phyloP scores from a whole-genome alignment of 2,113 vertebrate species.

The Lanius collurio region DNA sequence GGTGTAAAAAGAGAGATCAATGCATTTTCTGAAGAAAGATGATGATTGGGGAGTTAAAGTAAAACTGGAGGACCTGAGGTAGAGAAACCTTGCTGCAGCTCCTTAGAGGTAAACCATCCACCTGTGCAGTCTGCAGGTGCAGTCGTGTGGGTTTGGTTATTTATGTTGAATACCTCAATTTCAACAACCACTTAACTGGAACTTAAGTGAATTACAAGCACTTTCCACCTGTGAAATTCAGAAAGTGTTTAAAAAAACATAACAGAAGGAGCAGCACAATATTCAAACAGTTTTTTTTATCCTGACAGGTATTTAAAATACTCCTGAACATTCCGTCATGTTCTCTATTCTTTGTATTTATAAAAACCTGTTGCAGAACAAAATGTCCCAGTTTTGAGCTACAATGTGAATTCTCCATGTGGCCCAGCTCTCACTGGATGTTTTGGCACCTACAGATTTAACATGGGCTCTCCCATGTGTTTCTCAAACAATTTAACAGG shows the following conservation, averaged over 20 bases:
- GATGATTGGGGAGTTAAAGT: neutral
- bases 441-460: neutral
- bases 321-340: neutral
- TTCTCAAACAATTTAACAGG: accelerated
- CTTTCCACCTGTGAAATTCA: neutral
- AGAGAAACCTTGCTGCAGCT: neutral
- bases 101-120: neutral
- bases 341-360: neutral
- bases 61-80: neutral
- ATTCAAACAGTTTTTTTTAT: neutral
- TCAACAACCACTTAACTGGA: neutral
- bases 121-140: neutral
- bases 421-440: neutral
- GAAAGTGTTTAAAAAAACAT: neutral
- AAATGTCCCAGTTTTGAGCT: neutral
- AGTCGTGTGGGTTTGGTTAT: neutral
- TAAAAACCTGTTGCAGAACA: neutral
- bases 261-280: neutral
- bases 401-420: neutral
- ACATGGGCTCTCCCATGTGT: accelerated
- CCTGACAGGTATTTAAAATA: neutral
- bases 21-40: neutral
- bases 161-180: neutral
- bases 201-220: neutral
- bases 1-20: neutral